Conservation (phyloP, 2,797 vertebrate species). For the Salmo trutta region DNA sequence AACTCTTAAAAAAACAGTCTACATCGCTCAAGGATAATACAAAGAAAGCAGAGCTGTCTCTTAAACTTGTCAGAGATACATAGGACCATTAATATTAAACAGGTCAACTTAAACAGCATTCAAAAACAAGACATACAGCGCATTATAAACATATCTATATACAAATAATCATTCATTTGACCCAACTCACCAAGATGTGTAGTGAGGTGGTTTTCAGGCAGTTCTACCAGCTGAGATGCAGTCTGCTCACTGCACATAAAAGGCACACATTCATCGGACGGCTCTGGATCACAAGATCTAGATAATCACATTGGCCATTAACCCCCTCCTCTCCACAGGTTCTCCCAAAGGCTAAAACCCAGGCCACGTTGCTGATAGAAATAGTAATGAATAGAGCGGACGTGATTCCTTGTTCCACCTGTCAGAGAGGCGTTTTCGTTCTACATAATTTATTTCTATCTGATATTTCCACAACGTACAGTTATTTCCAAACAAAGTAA, state of each 20-base stretch:
- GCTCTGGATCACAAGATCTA: slow-evolving; percentile 76
- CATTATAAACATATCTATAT: background rate
- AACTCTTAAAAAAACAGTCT: too few relatives aligned
- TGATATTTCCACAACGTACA: background rate
- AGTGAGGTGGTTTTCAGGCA: slow-evolving; percentile 19
- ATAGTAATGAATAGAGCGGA: background rate
- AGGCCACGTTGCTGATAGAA: background rate
- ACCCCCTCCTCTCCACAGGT: slow-evolving; percentile 42
- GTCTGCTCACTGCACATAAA: slow-evolving; percentile 53
- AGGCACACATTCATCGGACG: slow-evolving; percentile 66
- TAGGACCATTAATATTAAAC: background rate
- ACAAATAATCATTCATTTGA: background rate
- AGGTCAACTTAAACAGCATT: background rate
- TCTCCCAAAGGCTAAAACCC: background rate
- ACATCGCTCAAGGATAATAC: too few relatives aligned
- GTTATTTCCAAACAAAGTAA: background rate
- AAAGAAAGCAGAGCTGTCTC: too few relatives aligned
- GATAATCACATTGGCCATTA: slow-evolving; percentile 74
- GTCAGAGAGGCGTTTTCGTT: background rate
- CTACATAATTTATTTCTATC: background rate
- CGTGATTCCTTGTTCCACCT: background rate
- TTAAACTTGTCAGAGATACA: background rate
- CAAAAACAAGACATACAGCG: background rate
- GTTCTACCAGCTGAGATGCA: slow-evolving; percentile 17
- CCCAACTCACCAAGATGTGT: slow-evolving; percentile 61